Base-by-base conservation (phyloP, 2,113 vertebrate genomes). In the Tiliqua scincoides region DNA sequence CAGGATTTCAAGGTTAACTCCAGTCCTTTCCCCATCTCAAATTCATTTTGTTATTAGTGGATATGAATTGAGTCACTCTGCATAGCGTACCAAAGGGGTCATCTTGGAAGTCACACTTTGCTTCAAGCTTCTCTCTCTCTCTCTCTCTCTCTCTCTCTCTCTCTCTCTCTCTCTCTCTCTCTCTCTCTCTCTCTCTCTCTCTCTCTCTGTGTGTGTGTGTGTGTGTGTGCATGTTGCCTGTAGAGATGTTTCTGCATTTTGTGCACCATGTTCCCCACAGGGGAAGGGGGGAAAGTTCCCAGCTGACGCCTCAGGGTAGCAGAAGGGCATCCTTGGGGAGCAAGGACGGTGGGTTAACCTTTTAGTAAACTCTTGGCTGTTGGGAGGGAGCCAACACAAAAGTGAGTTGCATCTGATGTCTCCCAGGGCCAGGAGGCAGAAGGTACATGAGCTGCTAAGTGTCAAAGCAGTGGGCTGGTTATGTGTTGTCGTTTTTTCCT, bases 321-420 rank as follows among this genome's bases (percentile, higher is more conserved):
- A 35, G 30, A 6, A 67, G n/a, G 23, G 23, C 10, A 5, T n/a
- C 75, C 83, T 57, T n/a, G 30, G 0, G 0, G 1, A 1, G 14
- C 23, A 17, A 61, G 30, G 70, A 65, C 0, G 37, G 1, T 7
- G 9, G 54, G 54, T 1, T 61, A 71, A 48, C 30, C 37, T 80
- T 62, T 72, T 48, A 48, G 76, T 48, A n/a, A 63, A 32, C 30
- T 71, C 23, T 54, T 3, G 79, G 37, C 0, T 2, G 8, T 11
- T 72, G 78, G 48, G n/a, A 90, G 82, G 12, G 1, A 48, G 81
- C 74, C 75, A 65, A 4, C 35, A 18, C 78, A 71, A 85, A 81
- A 85, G 35, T 48, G 67, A 89, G 84, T 90, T 85, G 88, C 90
- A 89, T 84, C 92, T 76, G 43, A 27, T 9, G 30, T 21, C 73